Base-by-base conservation (phyloP, 30 jellyfish, hydroid and myxozoan genomes). In the Catostylus mosaicus region DNA sequence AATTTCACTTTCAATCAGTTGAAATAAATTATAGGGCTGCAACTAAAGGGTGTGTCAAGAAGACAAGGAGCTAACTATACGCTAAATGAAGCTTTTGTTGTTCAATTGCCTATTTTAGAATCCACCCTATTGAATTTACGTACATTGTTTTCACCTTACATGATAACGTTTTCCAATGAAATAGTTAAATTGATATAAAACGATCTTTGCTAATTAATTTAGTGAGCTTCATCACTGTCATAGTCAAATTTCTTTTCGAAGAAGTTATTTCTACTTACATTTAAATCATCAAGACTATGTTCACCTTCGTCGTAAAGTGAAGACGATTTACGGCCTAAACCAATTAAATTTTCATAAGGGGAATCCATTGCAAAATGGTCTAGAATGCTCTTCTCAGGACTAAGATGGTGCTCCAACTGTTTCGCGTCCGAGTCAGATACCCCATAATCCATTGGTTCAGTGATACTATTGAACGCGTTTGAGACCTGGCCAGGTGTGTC, bases 361-460 rank as follows among this genome's bases (percentile, higher is more conserved):
- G 98, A 87, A 19, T 80, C 96, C 98, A 92, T 92, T 16, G 98
- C 98, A 52, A 87, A 38, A 18, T 78, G 87, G 59, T 92, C 98
- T n/a, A 92, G 87, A 5, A 73, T 35, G 27, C 60, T 66, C 38
- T 73, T 83, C 31, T 73, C 93, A 3, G 90, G 83, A 67, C 54
- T 80, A n/a, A 66, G 77, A 22, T 37, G 90, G 36, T 80, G 90
- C 40, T 80, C 77, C 26, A 80, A 35, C 43, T 80, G 90, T 27
- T 24, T 51, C 5, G 79, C 79, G 23, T 80, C 90, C 9, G 83
- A 52, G 36, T 80, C 90, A 11, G 81, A 63, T 24, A 80, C 51
- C 8, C 90, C 90, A 66, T 80, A 80, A 0, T 65, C 90, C 30
- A 60, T 48, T 3, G 90, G 90, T 48, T 47, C 90, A 54, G 77